Percentiles rank a stretch among this genome's conserved stretches.
Evolutionary conservation across 2,888 invertebrate genomes (phyloP).

Genomic region (Thecophora atra): DNA sequence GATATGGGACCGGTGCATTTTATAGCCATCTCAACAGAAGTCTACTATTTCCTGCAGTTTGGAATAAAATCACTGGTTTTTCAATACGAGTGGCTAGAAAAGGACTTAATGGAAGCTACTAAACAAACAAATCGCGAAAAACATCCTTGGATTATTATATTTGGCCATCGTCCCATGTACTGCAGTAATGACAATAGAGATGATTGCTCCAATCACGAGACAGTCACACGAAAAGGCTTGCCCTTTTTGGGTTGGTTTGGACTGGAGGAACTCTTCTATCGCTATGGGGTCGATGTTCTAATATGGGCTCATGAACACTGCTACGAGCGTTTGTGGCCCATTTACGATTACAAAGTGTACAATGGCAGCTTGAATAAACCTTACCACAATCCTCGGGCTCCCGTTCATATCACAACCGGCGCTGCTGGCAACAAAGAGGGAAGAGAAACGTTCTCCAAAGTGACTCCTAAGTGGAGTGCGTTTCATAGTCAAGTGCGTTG

Average conservation of each 20-base stretch:
- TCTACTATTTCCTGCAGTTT: conserved; percentile 90
- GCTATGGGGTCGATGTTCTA: conserved; percentile 91
- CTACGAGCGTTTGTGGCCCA: conserved; percentile 95
- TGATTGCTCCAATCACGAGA: conserved; percentile 78
- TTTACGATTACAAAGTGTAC: conserved; percentile 82
- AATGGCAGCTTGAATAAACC: conserved; percentile 70
- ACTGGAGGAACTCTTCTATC: conserved; percentile 85
- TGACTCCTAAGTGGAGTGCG: conserved; percentile 79
- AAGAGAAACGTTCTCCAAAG: conserved; percentile 76
- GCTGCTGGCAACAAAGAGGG: conserved; percentile 89
- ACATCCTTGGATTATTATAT: conserved; percentile 85
- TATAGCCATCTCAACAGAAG: conserved; percentile 91
- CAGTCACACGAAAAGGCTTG: conserved; percentile 73
- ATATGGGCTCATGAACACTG: conserved; percentile 99
- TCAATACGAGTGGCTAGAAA: conserved; percentile 87
- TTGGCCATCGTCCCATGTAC: conserved; percentile 91
- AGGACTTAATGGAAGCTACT: conserved; percentile 81
- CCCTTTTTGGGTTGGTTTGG: conserved; percentile 74
- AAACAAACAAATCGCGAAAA: conserved; percentile 76
- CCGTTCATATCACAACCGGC: conserved; percentile 90
- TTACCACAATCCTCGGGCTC: conserved; percentile 76
- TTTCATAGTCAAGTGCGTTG: conserved; percentile 72
- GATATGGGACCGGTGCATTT: conserved; percentile 91
- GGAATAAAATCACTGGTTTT: conserved; percentile 81
- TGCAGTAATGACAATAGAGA: conserved; percentile 84